Evolutionary conservation across 2,797 vertebrate genomes (phyloP).

Genomic region (Okamejei kenojei): DNA sequence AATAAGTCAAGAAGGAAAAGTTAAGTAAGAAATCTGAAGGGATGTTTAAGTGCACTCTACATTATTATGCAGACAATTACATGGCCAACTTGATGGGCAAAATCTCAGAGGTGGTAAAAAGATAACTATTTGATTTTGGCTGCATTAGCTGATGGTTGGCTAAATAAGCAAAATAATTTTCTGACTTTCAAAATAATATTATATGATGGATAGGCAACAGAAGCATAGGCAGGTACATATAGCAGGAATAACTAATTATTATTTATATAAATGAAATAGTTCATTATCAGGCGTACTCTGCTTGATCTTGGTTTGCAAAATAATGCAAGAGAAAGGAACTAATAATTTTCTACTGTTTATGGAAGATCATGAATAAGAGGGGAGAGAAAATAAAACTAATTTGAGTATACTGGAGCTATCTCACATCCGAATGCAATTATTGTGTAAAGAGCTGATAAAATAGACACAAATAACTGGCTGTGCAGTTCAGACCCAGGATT

Average conservation of each 20-base stretch:
- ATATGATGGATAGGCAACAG: background rate
- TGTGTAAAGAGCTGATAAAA: background rate
- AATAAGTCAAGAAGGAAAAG: background rate
- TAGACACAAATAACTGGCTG: background rate
- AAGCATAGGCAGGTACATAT: background rate
- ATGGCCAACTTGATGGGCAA: background rate
- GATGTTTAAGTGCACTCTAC: background rate
- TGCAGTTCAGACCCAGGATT: background rate
- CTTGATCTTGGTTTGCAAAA: background rate
- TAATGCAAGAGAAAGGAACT: background rate
- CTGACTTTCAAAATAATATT: background rate
- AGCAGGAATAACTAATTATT: background rate
- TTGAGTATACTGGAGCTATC: background rate
- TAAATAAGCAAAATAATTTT: background rate
- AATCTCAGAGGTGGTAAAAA: background rate
- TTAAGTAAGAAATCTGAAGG: background rate
- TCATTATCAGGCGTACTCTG: no score
- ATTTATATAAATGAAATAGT: background rate
- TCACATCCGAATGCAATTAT: background rate
- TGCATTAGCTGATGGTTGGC: background rate
- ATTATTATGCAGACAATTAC: background rate
- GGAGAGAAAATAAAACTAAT: background rate
- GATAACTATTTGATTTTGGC: background rate
- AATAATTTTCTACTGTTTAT: background rate
- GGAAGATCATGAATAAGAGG: background rate